Conservation (phyloP, 2,888 invertebrate genomes). For the Nemurella pictetii region DNA sequence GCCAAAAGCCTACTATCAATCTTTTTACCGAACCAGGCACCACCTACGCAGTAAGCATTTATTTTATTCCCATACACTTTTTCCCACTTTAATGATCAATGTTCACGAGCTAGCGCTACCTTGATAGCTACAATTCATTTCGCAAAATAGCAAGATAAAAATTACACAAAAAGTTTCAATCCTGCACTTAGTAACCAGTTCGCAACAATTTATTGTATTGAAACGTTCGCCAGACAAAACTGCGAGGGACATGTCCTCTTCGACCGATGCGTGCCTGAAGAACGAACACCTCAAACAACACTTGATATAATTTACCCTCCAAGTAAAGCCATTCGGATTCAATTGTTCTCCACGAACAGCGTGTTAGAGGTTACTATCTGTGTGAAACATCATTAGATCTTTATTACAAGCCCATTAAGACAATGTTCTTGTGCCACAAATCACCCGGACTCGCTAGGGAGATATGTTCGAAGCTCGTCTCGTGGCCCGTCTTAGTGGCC, state of each 20-base stretch:
- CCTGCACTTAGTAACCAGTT: neutral
- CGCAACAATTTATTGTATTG: neutral
- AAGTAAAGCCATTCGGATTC: neutral
- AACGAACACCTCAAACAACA: neutral
- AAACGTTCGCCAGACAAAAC: no score
- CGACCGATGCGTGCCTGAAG: no score
- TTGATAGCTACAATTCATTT: neutral
- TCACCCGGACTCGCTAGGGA: conserved; percentile 11
- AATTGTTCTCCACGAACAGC: neutral
- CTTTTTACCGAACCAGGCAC: neutral
- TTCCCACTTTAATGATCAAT: neutral
- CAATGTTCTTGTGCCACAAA: conserved; percentile 35
- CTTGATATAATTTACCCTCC: neutral
- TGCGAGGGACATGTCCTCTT: no score
- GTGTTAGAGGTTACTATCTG: neutral
- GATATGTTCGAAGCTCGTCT: neutral
- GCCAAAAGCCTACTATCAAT: neutral
- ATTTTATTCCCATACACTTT: neutral
- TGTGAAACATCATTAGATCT: conserved; percentile 29
- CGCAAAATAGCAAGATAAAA: neutral
- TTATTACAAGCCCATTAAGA: conserved; percentile 35
- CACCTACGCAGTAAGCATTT: neutral
- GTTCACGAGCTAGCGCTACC: neutral
- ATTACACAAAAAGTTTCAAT: neutral
- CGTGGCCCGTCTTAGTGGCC: neutral